Percentiles rank a stretch among this genome's conserved stretches.
These are phyloP conservation scores for Dilophus febrilis DNA, from an alignment of 2,888 invertebrate species.

Conservation along the genomic window DNA sequence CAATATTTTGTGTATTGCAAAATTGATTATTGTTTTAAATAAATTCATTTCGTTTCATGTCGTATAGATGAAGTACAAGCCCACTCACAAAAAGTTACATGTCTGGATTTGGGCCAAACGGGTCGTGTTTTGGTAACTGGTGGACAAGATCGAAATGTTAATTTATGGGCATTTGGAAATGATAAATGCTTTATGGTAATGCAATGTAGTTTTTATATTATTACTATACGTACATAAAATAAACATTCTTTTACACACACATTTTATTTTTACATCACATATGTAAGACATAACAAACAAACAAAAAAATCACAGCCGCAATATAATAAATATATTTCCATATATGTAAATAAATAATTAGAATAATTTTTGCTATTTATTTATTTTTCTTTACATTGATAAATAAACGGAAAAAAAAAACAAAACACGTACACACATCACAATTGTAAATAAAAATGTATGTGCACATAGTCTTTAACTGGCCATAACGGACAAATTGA, in stretches of 20 bases:
- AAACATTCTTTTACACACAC: too few species aligned
- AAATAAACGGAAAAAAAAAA: neutral
- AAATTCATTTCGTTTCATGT: conserved; percentile 2
- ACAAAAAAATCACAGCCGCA: neutral
- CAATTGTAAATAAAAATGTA: too few species aligned
- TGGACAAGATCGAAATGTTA: conserved; percentile 93
- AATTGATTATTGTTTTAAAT: too few species aligned
- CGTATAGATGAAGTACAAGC: conserved; percentile 28
- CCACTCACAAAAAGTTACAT: conserved; percentile 27
- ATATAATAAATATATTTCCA: neutral
- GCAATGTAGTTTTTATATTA: too few species aligned
- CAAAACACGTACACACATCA: too few species aligned
- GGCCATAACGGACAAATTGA: conserved; percentile 90
- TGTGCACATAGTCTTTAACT: conserved; percentile 73
- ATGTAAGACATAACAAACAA: neutral
- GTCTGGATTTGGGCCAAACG: conserved; percentile 29
- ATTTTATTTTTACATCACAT: neutral
- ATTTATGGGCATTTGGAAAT: conserved; percentile 91
- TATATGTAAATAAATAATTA: too few species aligned
- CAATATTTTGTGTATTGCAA: neutral
- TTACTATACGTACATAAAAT: too few species aligned
- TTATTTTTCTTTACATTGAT: conserved; percentile 1
- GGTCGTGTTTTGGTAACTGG: conserved; percentile 39
- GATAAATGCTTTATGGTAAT: conserved; percentile 85
- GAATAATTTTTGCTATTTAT: neutral